Evolutionary conservation across 2,113 vertebrate genomes (phyloP), one percentile per base, ranked within the genome.

Genomic region (Grammomys surdaster): DNA sequence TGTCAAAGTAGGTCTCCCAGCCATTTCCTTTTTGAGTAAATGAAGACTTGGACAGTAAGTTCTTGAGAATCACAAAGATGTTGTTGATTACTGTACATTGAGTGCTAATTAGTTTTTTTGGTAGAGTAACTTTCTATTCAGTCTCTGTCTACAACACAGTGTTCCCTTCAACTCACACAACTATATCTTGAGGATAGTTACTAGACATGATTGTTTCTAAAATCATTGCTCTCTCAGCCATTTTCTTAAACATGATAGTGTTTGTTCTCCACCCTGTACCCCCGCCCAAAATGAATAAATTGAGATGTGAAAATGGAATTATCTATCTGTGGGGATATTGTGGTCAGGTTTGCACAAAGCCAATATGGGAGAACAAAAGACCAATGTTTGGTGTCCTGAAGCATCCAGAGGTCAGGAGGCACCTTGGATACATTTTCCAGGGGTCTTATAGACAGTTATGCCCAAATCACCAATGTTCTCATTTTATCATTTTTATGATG

Each of bases 1-100:
- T 81, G 70, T 72, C 4, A 76, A 75, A 33, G 4, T 82, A 65
- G 10, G 86, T 26, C 16, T 46, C 22, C 3, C 54, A 7, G 0
- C 67, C 20, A 51, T 86, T 92, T 90, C 8, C 26, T 77, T 89
- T 80, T 65, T 92, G 14, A 63, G 31, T 8, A 20, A 65, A n/a
- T 70, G 7, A 92, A 33, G 60, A 72, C 86, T 93, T n/a, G 88
- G 51, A 73, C 67, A 87, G 17, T 26, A 88, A 86, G n/a, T 43
- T 88, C 20, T 95, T 90, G 7, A 70, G 14, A 82, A 58, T 11
- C 75, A 82, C 36, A 82, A 56, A 31, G 51, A 12, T 60, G 86
- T 10, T 11, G 13, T 24, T 81, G 48, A 54, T 14, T 9, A 1
- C 1, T 10, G 33, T 43, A 26, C 1, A 69, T 11, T 17, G 0